Evolutionary conservation across 1,140 invertebrate genomes (phyloP).

Genomic region (Battus philenor): DNA sequence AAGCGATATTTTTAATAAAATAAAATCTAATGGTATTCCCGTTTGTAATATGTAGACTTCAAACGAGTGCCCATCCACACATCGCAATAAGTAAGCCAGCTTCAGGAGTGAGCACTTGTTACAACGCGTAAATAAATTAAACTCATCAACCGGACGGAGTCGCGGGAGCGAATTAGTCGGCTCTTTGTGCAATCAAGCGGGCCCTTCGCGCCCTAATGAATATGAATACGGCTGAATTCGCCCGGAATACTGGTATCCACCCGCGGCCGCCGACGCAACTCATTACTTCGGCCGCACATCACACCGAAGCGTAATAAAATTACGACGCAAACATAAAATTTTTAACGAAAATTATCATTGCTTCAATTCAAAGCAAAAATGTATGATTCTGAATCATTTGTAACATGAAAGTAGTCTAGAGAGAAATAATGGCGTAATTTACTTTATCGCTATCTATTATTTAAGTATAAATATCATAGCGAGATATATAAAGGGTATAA

Average conservation of each 20-base stretch:
- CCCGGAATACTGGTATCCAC: slow-evolving; percentile 30
- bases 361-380: no score
- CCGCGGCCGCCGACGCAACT: slow-evolving; percentile 37
- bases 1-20: no score
- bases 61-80: slow-evolving; percentile 1
- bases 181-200: slow-evolving; percentile 76
- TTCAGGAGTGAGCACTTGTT: slow-evolving; percentile 34
- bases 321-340: no score
- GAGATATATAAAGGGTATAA: no score
- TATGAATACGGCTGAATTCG: slow-evolving; percentile 61
- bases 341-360: no score
- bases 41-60: no score
- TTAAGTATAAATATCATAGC: no score
- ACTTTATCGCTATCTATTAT: no score
- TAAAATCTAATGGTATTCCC: no score
- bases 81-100: slow-evolving; percentile 12
- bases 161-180: slow-evolving; percentile 64
- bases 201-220: slow-evolving; percentile 69
- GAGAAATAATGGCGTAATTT: no score
- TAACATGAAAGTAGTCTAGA: no score
- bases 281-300: slow-evolving; percentile 30
- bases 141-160: slow-evolving; percentile 38
- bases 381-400: no score
- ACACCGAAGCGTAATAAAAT: slow-evolving; percentile 20
- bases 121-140: slow-evolving; percentile 51